Evolutionary conservation across 1,140 invertebrate species (phyloP), one percentile per base, ranked within the genome.

Genomic region (Dendrolimus punctatus): DNA sequence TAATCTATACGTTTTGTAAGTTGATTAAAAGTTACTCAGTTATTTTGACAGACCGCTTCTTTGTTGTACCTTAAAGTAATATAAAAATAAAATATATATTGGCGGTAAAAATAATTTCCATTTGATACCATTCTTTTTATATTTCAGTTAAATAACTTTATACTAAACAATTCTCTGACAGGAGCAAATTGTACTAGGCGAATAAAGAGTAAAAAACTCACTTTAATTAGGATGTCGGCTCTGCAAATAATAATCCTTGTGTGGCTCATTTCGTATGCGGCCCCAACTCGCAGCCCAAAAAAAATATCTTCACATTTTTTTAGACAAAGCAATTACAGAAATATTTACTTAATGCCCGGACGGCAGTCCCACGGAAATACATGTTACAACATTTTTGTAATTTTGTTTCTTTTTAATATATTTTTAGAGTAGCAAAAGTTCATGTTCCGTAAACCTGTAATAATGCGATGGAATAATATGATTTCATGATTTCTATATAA

Each of bases 171-270:
- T 73, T 73, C 65, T 73, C 52, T 56, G 62, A 62, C 64, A 60
- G 60, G 59, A 59, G 53, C 71, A 65, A 67, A 74, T 71, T 66
- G 50, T 53, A 55, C 58, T 61, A 62, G 45, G 60, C 49, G 60
- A 62, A 73, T 65, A 71, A 70, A 69, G 57, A 70, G 71, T 23
- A 75, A 73, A 67, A 74, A 77, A 73, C 67, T 72, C 69, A 71
- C 74, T 67, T 74, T 80, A 80, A 80, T 80, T 76, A 76, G 68
- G 74, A 80, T 74, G 76, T 80, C 74, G 74, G 72, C 62, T 76
- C 66, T 58, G 74, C 76, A 77, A 80, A 80, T 80, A 80, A 76
- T 77, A 77, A 77, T 76, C 68, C 73, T 62, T 58, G 58, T 53
- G 64, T 62, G 62, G 63, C 69, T 78, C 70, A 76, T 80, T 80